Base-by-base conservation (phyloP, 2,113 vertebrate species). In the Nyctibius bracteatus region DNA sequence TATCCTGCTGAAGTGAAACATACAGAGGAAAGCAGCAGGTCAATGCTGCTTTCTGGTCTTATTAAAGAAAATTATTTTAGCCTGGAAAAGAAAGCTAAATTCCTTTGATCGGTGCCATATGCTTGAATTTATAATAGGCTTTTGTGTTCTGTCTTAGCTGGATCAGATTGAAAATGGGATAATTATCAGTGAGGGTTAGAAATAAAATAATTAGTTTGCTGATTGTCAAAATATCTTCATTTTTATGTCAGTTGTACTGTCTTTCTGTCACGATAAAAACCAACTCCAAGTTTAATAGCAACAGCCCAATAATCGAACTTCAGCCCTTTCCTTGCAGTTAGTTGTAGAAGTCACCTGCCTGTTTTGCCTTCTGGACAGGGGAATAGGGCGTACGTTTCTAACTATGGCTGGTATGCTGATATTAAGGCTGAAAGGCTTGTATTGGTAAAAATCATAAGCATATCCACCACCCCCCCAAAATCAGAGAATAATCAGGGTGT, bases 101-200 rank as follows among this genome's bases (percentile, higher is more conserved):
- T 88, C 39, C n/a, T 88, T 91, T 94, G 71, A 92, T 83, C 1
- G 5, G 10, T 92, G 83, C 51, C 79, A 57, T 86, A 63, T 86
- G 86, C 77, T 91, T 43, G 18, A 78, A 41, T 93, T 93, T 66
- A 33, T 77, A 88, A 88, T 58, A 81, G 63, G 72, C n/a, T 94
- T 96, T 86, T 96, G 55, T 94, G 59, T 58, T 94, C 39, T 37
- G 20, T 93, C 52, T 85, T 94, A 84, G 74, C 66, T 91, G 49
- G 92, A 80, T 89, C 79, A 74, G 71, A 86, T 47, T 78, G 93
- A 71, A 92, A 94, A 58, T 77, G 33, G 49, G n/a, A 77, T 93
- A 95, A 90, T 82, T 88, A 92, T 78, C 71, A 80, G 39, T 77
- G 49, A 86, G 55, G 35, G 39, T 62, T 88, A 92, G 82, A 93